A percentile compares a stretch with the other conserved stretches of the same genome.
phyloP scores from a whole-genome alignment of 2,888 invertebrate species.

The Drosophila parthenogenetica region DNA sequence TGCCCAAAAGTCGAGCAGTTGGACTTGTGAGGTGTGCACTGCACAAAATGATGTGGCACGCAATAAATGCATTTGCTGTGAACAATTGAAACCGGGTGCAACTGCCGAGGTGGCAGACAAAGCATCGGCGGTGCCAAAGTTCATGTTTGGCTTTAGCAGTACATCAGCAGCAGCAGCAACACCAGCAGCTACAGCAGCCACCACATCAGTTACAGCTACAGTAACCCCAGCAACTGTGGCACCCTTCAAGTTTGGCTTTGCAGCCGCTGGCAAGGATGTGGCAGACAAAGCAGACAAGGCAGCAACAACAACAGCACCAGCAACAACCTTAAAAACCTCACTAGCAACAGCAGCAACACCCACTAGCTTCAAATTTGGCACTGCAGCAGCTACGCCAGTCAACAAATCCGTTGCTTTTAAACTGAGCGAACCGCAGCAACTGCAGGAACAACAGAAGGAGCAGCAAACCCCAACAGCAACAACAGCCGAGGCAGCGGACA shows the following conservation, averaged over 20 bases:
- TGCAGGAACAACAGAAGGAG: not conserved
- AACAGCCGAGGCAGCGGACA: slow-evolving; percentile 32
- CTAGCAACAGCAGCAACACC: slow-evolving; percentile 16
- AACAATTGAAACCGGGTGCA: slow-evolving; percentile 86
- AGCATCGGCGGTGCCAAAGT: slow-evolving; percentile 68
- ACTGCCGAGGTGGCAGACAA: slow-evolving; percentile 20
- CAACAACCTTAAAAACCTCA: slow-evolving; percentile 22
- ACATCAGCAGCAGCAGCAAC: slow-evolving; percentile 21
- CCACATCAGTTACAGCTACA: slow-evolving; percentile 3
- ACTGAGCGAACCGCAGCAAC: slow-evolving; percentile 40
- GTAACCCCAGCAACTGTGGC: slow-evolving; percentile 6
- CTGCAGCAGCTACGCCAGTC: slow-evolving; percentile 14
- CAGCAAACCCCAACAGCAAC: slow-evolving; percentile 33
- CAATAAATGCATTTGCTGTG: slow-evolving; percentile 87
- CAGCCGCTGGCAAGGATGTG: slow-evolving; percentile 33
- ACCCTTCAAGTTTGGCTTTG: slow-evolving; percentile 65
- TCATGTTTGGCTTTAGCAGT: slow-evolving; percentile 82
- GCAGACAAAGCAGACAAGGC: slow-evolving; percentile 25
- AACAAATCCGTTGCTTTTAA: slow-evolving; percentile 48
- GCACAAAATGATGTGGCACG: slow-evolving; percentile 86
- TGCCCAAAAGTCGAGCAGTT: slow-evolving; percentile 84
- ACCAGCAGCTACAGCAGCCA: slow-evolving; percentile 18
- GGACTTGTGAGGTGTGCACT: slow-evolving; percentile 88
- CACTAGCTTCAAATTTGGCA: slow-evolving; percentile 30
- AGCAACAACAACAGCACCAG: slow-evolving; percentile 9